Percentiles rank a stretch among this genome's conserved stretches.
These are phyloP conservation scores for Stenichneumon culpator DNA, from an alignment of 2,888 invertebrate species.

Conservation along the genomic window DNA sequence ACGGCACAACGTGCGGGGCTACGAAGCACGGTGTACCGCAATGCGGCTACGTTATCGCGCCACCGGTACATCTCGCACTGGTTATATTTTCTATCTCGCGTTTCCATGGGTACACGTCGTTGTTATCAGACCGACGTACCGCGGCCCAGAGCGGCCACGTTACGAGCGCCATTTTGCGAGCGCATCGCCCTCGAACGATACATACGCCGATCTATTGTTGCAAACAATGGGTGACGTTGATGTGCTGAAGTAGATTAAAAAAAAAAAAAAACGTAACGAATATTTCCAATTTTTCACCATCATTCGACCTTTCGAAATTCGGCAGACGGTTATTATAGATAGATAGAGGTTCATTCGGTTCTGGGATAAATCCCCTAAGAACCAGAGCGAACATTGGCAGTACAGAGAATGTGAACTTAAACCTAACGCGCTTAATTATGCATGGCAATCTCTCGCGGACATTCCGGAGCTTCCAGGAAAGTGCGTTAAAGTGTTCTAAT, in stretches of 20 bases:
- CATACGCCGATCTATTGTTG: constrained; percentile 30
- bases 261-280: no score
- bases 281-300: no score
- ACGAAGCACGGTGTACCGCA: constrained; percentile 78
- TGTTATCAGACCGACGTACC: constrained; percentile 59
- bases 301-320: no score
- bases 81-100: constrained; percentile 69
- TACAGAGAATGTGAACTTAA: no score
- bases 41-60: constrained; percentile 82
- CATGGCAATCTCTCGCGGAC: constrained; percentile 16
- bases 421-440: constrained; percentile 13
- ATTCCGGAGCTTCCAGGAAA: constrained; percentile 5
- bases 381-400: no score
- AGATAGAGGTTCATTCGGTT: no score
- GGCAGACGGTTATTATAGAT: no score
- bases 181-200: constrained; percentile 46
- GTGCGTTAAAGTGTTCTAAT: constrained; percentile 41
- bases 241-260: neutral
- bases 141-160: constrained; percentile 15
- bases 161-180: neutral
- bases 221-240: constrained; percentile 2
- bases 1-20: constrained; percentile 73
- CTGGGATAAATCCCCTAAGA: no score
- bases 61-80: constrained; percentile 74
- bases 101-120: constrained; percentile 62